Conservation (phyloP, 2,113 vertebrate species). For the Neodontobutis hainanensis region DNA sequence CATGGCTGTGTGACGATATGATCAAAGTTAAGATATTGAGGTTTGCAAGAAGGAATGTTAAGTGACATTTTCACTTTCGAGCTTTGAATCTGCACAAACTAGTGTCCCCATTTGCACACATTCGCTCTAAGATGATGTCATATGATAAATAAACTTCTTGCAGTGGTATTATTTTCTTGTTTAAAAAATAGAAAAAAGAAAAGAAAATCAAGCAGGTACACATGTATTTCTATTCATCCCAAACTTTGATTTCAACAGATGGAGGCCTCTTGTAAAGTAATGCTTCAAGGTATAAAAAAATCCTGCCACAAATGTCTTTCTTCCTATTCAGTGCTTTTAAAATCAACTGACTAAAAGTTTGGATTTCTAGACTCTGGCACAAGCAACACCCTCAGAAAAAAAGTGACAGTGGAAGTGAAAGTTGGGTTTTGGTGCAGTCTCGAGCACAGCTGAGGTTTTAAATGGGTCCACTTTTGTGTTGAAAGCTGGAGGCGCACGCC, state of each 20-base stretch:
- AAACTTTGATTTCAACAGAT: neutral
- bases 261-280: neutral
- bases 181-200: no score
- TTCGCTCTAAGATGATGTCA: neutral
- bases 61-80: constrained; percentile 16
- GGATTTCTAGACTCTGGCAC: neutral
- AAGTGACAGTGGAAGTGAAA: no score
- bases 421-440: no score
- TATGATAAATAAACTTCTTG: neutral
- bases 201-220: no score
- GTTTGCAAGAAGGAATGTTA: constrained; percentile 18
- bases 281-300: constrained; percentile 1
- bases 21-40: constrained; percentile 41
- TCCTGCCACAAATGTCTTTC: constrained; percentile 25
- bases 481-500: no score
- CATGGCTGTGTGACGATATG: constrained; percentile 11
- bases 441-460: no score
- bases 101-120: neutral
- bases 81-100: neutral
- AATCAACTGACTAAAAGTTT: constrained; percentile 45
- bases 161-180: neutral
- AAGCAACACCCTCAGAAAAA: no score
- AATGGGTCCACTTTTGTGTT: no score
- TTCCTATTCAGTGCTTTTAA: constrained; percentile 14
- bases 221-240: no score